These are phyloP conservation scores for Deladenus siricidicola DNA, from an alignment of 2,888 invertebrate species.

Conservation along the genomic window DNA sequence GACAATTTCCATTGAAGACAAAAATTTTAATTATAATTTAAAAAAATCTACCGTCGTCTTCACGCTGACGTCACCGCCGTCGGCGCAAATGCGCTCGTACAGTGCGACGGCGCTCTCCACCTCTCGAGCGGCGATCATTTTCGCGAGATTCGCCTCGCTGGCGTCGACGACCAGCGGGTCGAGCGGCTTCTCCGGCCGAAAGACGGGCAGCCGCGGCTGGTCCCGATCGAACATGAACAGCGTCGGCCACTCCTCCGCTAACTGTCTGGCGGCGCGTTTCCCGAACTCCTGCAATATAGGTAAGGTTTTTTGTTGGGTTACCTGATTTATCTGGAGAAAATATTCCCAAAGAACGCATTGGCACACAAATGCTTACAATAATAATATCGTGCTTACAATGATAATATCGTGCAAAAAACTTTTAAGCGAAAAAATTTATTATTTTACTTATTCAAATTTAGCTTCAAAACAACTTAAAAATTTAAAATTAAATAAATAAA, in stretches of 20 bases:
- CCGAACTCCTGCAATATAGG: slow-evolving; percentile 47
- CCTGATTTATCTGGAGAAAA: no score
- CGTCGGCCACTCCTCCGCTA: slow-evolving; percentile 52
- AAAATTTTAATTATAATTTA: not conserved
- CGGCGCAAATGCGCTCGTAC: slow-evolving; percentile 41
- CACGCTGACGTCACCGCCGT: slow-evolving; percentile 28
- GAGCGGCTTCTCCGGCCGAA: slow-evolving; percentile 38
- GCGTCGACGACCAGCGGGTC: slow-evolving; percentile 37
- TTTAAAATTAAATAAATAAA: no score
- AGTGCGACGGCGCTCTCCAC: slow-evolving; percentile 38
- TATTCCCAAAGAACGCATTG: no score
- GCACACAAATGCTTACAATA: no score
- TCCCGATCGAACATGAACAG: slow-evolving; percentile 51
- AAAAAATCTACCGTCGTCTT: not conserved
- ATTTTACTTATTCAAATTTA: no score
- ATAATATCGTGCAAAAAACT: no score
- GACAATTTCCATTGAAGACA: not conserved
- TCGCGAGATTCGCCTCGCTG: slow-evolving; percentile 33
- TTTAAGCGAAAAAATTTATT: no score
- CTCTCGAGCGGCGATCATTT: slow-evolving; percentile 31
- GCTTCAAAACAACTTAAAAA: no score
- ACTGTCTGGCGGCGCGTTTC: slow-evolving; percentile 43
- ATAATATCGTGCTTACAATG: no score
- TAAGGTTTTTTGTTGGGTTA: no score
- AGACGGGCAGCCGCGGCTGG: slow-evolving; percentile 43